Evolutionary conservation across 2,797 vertebrate species (phyloP).

Genomic region (Molossus alvarezi): DNA sequence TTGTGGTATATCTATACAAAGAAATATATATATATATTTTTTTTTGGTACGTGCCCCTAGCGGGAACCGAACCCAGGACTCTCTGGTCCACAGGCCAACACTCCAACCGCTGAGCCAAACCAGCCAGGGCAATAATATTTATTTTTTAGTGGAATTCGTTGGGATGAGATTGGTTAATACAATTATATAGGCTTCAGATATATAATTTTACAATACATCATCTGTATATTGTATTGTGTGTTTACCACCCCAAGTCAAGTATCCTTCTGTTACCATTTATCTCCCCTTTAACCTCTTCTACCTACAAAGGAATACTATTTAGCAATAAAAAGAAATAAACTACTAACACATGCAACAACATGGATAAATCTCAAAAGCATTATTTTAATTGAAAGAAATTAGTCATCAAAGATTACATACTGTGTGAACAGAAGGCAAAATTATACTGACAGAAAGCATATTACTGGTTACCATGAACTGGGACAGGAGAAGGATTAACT

Average conservation of each 20-base stretch:
- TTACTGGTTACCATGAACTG: neutral
- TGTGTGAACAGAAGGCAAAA: neutral
- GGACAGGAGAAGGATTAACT: neutral
- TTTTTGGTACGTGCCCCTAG: no score
- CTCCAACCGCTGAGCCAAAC: no score
- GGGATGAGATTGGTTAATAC: neutral
- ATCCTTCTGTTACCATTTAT: neutral
- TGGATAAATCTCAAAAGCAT: neutral
- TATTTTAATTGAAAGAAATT: neutral
- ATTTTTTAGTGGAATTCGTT: neutral
- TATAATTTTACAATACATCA: neutral
- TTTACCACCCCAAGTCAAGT: neutral
- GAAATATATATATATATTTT: neutral
- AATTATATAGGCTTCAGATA: neutral
- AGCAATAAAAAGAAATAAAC: neutral
- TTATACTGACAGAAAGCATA: neutral
- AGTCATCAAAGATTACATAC: neutral
- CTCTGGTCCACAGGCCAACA: no score
- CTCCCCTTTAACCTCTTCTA: neutral
- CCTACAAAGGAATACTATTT: neutral
- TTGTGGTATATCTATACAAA: neutral
- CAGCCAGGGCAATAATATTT: neutral
- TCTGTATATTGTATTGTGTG: neutral
- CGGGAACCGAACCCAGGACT: no score
- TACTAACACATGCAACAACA: neutral